Evolutionary conservation across 2,888 invertebrate species (phyloP), one percentile per base, ranked within the genome.

Genomic region (Marasmarcha lunaedactyla): DNA sequence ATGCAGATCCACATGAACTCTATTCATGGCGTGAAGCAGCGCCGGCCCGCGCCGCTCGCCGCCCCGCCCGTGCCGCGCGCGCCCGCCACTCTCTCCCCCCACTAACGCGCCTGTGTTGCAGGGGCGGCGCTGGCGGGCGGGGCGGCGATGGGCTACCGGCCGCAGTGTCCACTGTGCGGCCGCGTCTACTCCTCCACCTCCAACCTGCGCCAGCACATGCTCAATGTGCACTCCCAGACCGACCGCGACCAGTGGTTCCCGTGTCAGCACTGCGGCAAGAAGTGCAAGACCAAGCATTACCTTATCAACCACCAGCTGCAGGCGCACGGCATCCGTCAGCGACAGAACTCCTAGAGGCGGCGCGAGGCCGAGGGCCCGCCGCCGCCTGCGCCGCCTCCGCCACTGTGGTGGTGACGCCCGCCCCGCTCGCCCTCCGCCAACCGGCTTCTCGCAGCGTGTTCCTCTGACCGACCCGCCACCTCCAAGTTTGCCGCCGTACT

Each of bases 261-360:
- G 60, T 90, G 90, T 78, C 86, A 87, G 67, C 87, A 89, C 63
- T 90, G 90, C 84, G 89, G 89, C 62, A 90, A 90, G 78, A 87
- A 87, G 66, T 89, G 89, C 85, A 90, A 90, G 81, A 90, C 90
- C 59, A 88, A 89, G 76, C 90, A 90, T 74, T 90, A 90, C 71
- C 86, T 90, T 63, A 89, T 89, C 84, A 90, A 90, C 78, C 90
- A 90, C 72, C 89, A 90, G 69, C 86, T 90, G 53, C 90, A 90
- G 77, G 89, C 89, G 50, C 90, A 90, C 74, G 90, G 90, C 54
- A 89, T 90, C 56, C 87, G 89, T 53, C 90, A 90, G 72, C 85
- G 89, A 45, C 87, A 88, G 65, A 85, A 74, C 71, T 83, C 84
- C 63, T 84, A 84, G 81, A 73, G 76, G 55, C 60, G 76, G 70